Evolutionary conservation across 2,797 vertebrate genomes (phyloP).

Genomic region (Toxotes lorentzi): DNA sequence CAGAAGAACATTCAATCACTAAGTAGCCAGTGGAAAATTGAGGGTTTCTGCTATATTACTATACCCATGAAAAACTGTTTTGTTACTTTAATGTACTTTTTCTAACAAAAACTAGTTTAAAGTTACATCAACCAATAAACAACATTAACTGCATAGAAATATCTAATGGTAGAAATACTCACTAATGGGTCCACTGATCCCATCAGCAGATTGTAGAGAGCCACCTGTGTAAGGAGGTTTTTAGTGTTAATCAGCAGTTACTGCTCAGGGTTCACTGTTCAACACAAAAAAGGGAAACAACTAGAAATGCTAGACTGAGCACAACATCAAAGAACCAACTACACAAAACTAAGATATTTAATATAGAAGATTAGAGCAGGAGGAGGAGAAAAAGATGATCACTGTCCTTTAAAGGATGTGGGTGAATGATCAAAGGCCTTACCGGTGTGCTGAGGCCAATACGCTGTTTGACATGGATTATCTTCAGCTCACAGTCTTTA

Average conservation of each 20-base stretch:
- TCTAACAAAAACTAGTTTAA: background rate
- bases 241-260: background rate
- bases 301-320: background rate
- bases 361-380: background rate
- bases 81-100: background rate
- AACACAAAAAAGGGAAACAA: conserved; percentile 5
- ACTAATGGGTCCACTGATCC: conserved; percentile 59
- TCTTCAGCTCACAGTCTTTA: conserved; percentile 82
- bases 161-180: conserved; percentile 45
- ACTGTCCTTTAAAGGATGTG: background rate
- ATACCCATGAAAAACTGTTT: background rate
- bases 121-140: background rate
- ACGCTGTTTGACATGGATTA: conserved; percentile 77
- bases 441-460: conserved; percentile 86
- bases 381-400: background rate
- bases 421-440: conserved; percentile 33
- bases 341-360: background rate
- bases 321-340: background rate
- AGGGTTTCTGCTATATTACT: background rate
- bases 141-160: background rate
- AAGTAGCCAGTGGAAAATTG: background rate
- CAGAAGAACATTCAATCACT: background rate
- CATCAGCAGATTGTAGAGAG: conserved; percentile 80
- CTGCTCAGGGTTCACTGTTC: background rate
- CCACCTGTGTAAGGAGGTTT: conserved; percentile 63